Evolutionary conservation across 1,140 invertebrate species (phyloP), one percentile per base, ranked within the genome.

Genomic region (Monochamus saltuarius): DNA sequence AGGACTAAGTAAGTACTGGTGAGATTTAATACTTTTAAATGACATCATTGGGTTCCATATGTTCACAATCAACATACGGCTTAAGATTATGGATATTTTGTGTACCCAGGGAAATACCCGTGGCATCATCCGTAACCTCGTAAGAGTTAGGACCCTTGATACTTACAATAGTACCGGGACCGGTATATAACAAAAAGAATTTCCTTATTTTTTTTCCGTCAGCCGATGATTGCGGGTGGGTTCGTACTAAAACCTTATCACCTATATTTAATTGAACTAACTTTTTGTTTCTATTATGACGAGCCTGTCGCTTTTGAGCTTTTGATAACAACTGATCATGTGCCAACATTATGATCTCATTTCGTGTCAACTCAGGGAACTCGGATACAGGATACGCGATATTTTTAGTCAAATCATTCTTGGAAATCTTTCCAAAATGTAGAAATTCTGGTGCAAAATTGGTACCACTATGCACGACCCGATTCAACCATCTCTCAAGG

Each of bases 181-280:
- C 53, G 6, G 6, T 16, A 45, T 46, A 55, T 17, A 46, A 16
- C 1, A 55, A 29, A 10, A 55, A 55, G 0, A 55, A 55, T 29
- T 55, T 55, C 35, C n/a, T 13, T 4, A 55, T 55, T 55, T 55
- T 38, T 46, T 46, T 40, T 49, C 46, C 8, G 14, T 16, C 42
- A 13, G 10, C 10, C 10, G 38, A 55, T 13, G 39, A 55, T 13
- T 43, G 40, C 10, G 19, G 19, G 38, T 55, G 40, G 34, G 37
- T 45, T 17, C 53, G 45, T 11, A 55, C 53, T 29, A 47, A 46
- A 6, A 55, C 53, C 34, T 47, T 34, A 35, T 55, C 53, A 6
- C 53, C n/a, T 13, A 55, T 7, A 1, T 9, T 16, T 4, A 55
- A 43, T 6, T 40, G 11, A 0, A 22, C 19, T n/a, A 14, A 16